A percentile compares a stretch with the other conserved stretches of the same genome.
phyloP scores from a whole-genome alignment of 2,888 invertebrate species.

The Calephelis perditalis region DNA sequence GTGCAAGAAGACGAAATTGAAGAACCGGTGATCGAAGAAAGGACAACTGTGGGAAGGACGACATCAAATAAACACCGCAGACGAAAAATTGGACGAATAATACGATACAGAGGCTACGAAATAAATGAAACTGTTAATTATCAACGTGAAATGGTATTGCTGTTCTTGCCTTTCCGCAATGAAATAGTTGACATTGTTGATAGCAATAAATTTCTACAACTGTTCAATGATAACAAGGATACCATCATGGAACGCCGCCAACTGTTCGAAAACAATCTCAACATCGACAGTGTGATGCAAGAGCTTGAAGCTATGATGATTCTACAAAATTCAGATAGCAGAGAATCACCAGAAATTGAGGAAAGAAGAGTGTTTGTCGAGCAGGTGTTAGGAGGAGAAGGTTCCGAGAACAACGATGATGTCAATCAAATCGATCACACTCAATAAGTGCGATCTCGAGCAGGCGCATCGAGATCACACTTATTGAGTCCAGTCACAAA shows the following conservation, averaged over 20 bases:
- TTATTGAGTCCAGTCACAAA: constrained; percentile 36
- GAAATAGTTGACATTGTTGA: constrained; percentile 27
- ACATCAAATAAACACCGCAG: constrained; percentile 35
- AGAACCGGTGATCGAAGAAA: constrained; percentile 32
- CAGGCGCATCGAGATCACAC: constrained; percentile 25
- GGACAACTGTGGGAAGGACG: constrained; percentile 15
- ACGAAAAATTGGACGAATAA: constrained; percentile 36
- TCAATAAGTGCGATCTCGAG: constrained; percentile 21
- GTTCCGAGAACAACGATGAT: constrained; percentile 32
- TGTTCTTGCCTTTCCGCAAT: constrained; percentile 26
- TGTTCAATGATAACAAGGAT: constrained; percentile 38
- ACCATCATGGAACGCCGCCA: constrained; percentile 34
- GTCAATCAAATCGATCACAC: constrained; percentile 27
- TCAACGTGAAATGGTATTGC: constrained; percentile 35
- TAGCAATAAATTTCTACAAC: constrained; percentile 27
- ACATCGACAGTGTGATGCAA: constrained; percentile 40
- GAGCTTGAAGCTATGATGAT: constrained; percentile 22
- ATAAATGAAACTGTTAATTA: constrained; percentile 40
- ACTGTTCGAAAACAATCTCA: constrained; percentile 40
- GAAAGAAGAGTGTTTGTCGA: constrained; percentile 29
- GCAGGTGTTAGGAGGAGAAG: constrained; percentile 32
- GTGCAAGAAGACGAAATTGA: constrained; percentile 37
- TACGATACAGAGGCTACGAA: constrained; percentile 45
- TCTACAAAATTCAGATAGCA: constrained; percentile 4
- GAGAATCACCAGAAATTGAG: constrained; percentile 2